These are phyloP conservation scores for Tetragonula clypearis DNA, from an alignment of 1,140 invertebrate genomes.

Conservation along the genomic window DNA sequence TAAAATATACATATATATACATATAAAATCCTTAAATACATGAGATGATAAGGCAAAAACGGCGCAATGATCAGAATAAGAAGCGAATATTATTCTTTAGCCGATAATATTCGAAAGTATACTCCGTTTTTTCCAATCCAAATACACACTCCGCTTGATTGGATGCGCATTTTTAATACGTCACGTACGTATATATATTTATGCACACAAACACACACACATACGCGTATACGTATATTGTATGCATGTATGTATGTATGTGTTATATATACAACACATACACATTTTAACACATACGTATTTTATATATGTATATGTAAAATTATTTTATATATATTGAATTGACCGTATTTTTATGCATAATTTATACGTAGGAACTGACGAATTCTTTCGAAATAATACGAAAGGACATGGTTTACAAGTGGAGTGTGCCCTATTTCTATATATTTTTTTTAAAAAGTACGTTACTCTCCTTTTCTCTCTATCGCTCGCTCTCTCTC, in stretches of 20 bases:
- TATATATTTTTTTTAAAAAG: conserved; percentile 69
- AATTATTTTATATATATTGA: conserved; percentile 36
- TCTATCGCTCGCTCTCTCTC: neutral
- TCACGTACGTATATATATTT: neutral
- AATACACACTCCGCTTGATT: conserved; percentile 58
- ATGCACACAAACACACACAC: neutral
- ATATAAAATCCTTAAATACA: conserved; percentile 50
- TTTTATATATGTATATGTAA: conserved; percentile 11
- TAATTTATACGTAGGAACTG: conserved; percentile 61
- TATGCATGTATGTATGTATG: conserved; percentile 16
- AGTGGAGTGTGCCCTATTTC: conserved; percentile 65
- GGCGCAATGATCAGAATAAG: conserved; percentile 54
- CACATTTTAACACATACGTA: neutral
- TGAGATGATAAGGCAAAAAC: conserved; percentile 59
- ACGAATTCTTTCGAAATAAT: conserved; percentile 58
- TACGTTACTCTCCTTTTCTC: conserved; percentile 27
- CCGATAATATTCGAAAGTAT: conserved; percentile 55
- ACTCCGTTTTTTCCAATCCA: conserved; percentile 40
- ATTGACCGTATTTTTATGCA: conserved; percentile 53
- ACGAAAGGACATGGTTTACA: conserved; percentile 57
- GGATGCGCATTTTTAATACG: conserved; percentile 39
- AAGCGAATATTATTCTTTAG: conserved; percentile 60
- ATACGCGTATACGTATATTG: conserved; percentile 1
- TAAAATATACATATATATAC: conserved; percentile 43
- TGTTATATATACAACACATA: conserved; percentile 1